phyloP scores from a whole-genome alignment of 2,797 vertebrate genomes.

The Vultur gryphus region DNA sequence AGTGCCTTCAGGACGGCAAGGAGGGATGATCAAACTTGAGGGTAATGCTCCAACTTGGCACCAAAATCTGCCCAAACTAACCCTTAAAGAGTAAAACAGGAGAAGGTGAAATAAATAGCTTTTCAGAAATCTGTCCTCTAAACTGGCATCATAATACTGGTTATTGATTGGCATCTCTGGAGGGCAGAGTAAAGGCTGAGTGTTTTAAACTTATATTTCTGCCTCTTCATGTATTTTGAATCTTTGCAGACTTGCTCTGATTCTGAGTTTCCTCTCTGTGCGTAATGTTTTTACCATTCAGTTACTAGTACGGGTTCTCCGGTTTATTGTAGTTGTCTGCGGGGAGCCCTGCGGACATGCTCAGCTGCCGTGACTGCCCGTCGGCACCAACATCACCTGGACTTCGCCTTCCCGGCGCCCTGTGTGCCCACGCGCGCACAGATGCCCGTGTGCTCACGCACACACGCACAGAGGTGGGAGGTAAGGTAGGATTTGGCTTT shows the following conservation, averaged over 20 bases:
- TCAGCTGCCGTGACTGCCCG: background rate
- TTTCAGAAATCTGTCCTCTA: background rate
- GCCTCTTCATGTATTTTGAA: background rate
- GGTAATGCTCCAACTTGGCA: background rate
- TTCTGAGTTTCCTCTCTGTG: background rate
- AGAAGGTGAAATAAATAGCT: background rate
- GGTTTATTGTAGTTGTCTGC: background rate
- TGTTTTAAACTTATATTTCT: background rate
- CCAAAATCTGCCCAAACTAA: background rate
- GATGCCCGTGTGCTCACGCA: background rate
- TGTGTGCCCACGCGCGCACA: accelerated
- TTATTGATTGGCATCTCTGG: background rate
- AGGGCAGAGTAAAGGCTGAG: background rate
- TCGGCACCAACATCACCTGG: background rate
- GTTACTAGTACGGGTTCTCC: background rate
- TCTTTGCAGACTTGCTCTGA: background rate
- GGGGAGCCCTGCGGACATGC: accelerated
- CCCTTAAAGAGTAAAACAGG: background rate
- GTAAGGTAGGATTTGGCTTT: background rate
- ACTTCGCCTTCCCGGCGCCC: background rate
- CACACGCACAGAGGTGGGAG: background rate
- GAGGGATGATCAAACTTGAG: background rate
- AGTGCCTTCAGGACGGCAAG: background rate
- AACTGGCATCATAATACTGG: background rate
- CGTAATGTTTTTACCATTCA: background rate